Base-by-base conservation (phyloP, 2,113 vertebrate species). In the Oxyruncus cristatus region DNA sequence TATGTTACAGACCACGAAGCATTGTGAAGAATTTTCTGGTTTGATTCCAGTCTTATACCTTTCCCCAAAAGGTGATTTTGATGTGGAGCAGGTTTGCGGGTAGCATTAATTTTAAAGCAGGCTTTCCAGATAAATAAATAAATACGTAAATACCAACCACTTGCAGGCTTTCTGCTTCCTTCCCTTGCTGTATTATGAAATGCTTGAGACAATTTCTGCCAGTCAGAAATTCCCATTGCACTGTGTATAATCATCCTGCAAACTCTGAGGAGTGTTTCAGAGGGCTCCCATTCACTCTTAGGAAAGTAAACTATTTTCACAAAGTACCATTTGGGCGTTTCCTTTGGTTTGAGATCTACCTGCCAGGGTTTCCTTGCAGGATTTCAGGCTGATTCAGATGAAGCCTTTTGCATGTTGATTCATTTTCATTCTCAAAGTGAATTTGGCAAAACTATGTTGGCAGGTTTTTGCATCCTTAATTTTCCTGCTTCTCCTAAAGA, bases 401-500 rank as follows among this genome's bases (percentile, higher is more conserved):
- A 89, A 89, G 33, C 55, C 37, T 78, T 88, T 75, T 77, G 56
- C 68, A 9, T 9, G 22, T 77, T 1, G 1, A 30, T 92, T 84
- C 3, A 21, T 85, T 88, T 91, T 75, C 76, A n/a, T 27, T 90
- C 41, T 71, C 14, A 49, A 49, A 75, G 46, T 75, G 56, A 87
- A 91, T 91, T 58, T 89, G 42, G 15, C 52, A 42, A 78, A 92
- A 89, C 41, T 39, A 0, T 20, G 4, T 35, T 85, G 56, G 44
- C 9, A 3, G 11, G 32, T 79, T 92, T 95, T 87, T 41, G 19
- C 59, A 39, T 78, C 41, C 41, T 82, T 87, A 28, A 42, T 79
- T 96, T 96, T 85, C 58, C 53, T 35, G 2, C 24, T 91, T 92
- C 65, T 92, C 42, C 35, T 84, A 42, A 87, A 72, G 85, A 93